These are phyloP conservation scores for Varanus salvator DNA, from an alignment of 2,113 vertebrate species.

Conservation along the genomic window DNA sequence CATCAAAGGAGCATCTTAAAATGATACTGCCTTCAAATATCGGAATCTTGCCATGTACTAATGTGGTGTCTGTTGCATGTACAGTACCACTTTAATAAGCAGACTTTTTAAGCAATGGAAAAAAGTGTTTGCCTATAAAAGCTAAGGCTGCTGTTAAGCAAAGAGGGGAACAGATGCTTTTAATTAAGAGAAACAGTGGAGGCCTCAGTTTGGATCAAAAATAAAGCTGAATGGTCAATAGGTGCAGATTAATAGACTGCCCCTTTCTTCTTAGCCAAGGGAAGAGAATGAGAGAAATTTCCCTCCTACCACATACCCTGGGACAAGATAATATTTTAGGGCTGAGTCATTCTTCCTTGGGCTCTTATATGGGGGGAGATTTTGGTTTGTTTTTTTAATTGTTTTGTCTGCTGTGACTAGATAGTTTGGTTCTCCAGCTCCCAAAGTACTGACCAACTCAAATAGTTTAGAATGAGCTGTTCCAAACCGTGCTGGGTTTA, in stretches of 20 bases:
- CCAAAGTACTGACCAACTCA: conserved; percentile 21
- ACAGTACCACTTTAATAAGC: conserved; percentile 20
- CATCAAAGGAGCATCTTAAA: background rate
- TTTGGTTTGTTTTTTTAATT: conserved; percentile 14
- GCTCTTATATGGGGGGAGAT: conserved; percentile 1
- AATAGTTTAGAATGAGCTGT: conserved; percentile 35
- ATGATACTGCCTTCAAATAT: background rate
- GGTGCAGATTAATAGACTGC: background rate
- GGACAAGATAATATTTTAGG: conserved; percentile 37
- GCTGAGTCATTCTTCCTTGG: conserved; percentile 25
- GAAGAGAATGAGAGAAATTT: conserved; percentile 54
- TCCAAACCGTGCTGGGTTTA: conserved; percentile 38
- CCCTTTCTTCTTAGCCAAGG: background rate
- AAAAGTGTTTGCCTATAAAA: conserved; percentile 46
- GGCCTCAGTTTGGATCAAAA: conserved; percentile 46
- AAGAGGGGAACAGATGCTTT: conserved; percentile 42
- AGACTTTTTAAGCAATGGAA: conserved; percentile 32
- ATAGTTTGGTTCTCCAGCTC: conserved; percentile 33
- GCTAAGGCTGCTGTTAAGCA: conserved; percentile 31
- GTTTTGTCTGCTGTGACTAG: conserved; percentile 1
- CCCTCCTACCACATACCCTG: conserved; percentile 1
- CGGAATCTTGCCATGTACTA: fast-evolving
- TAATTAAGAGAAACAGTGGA: conserved; percentile 43
- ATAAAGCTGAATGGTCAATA: conserved; percentile 32
- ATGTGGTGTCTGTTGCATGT: background rate